Conservation (phyloP, 2,113 vertebrate species). For the Oncorhynchus keta region DNA sequence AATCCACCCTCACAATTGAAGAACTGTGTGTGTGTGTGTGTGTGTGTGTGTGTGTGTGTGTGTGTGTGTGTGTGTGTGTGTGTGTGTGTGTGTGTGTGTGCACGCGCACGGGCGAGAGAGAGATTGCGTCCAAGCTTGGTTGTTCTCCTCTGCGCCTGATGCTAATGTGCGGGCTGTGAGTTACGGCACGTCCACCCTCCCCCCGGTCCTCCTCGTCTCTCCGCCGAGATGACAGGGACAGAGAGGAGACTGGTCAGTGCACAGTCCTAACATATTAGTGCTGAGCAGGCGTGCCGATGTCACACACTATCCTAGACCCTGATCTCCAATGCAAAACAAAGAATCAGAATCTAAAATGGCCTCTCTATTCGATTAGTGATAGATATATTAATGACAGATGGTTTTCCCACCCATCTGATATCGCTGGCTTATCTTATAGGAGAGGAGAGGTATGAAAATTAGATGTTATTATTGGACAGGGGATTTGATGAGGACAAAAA, state of each 20-base stretch:
- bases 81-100: not conserved
- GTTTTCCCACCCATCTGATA: conserved; percentile 31
- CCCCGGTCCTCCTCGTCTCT: conserved; percentile 15
- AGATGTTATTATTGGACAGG: conserved; percentile 53
- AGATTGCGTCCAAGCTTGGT: not conserved
- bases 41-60: conserved; percentile 33
- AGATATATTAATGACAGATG: conserved; percentile 36
- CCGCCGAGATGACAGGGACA: conserved; percentile 21
- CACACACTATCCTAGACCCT: conserved; percentile 34
- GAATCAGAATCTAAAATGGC: not conserved
- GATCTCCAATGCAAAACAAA: conserved; percentile 49
- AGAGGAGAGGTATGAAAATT: conserved; percentile 49
- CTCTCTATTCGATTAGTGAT: conserved; percentile 20
- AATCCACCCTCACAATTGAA: conserved; percentile 63
- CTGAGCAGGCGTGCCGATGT: conserved; percentile 33
- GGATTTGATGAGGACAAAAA: conserved; percentile 36
- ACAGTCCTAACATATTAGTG: conserved; percentile 41
- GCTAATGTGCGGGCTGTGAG: conserved; percentile 46
- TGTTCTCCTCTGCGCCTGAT: not conserved
- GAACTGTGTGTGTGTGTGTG: not conserved
- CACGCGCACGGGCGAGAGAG: conserved; percentile 26
- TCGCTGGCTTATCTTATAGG: conserved; percentile 35
- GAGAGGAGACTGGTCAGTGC: conserved; percentile 29
- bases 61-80: conserved; percentile 6
- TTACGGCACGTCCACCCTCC: conserved; percentile 45